Evolutionary conservation across 2,797 vertebrate species (phyloP).

Genomic region (Schizothorax lantsangensis): DNA sequence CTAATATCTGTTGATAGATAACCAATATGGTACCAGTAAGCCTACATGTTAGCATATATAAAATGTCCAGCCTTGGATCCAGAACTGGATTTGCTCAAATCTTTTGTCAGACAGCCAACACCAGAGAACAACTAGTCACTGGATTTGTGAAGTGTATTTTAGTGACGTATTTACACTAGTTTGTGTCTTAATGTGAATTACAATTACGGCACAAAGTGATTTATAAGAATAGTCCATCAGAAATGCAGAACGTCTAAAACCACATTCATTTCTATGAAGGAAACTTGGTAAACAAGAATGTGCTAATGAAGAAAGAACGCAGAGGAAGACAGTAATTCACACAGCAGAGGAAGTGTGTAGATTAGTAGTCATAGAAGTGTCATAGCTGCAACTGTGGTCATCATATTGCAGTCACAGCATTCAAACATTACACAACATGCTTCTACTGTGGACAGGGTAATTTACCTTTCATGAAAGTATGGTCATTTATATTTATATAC

Average conservation of each 20-base stretch:
- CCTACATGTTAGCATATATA: not conserved
- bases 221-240: not conserved
- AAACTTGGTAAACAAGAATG: not conserved
- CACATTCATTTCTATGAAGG: not conserved
- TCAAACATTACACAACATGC: slow-evolving; percentile 13
- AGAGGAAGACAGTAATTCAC: not conserved
- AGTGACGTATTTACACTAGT: not conserved
- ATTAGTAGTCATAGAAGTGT: slow-evolving; percentile 7
- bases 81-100: not conserved
- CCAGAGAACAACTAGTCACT: not conserved
- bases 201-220: not conserved
- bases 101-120: not conserved
- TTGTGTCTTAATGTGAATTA: not conserved
- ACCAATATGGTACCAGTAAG: not conserved
- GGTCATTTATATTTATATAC: not conserved
- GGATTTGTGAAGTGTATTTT: not conserved
- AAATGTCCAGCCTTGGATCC: not conserved
- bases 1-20: not conserved
- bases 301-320: not conserved
- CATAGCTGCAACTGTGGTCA: not conserved
- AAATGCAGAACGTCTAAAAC: not conserved
- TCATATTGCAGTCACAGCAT: not conserved
- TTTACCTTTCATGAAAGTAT: not conserved
- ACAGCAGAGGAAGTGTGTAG: slow-evolving; percentile 29
- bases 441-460: slow-evolving; percentile 11